Conservation (phyloP, 2,113 vertebrate species). For the Sander lucioperca region DNA sequence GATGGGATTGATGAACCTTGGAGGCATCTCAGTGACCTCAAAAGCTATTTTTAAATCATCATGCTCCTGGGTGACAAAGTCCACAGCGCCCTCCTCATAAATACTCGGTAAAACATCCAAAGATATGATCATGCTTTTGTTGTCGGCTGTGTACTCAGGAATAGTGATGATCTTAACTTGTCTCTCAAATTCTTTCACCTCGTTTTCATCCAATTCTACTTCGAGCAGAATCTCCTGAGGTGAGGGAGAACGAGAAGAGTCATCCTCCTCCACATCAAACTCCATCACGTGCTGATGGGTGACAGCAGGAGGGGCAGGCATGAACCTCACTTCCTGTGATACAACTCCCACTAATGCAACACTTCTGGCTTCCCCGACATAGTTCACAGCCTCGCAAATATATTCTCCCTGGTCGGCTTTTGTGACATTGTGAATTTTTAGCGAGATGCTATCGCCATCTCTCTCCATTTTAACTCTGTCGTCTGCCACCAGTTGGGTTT, state of each 20-base stretch:
- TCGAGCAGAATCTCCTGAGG: constrained; percentile 98
- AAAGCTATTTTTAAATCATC: constrained; percentile 94
- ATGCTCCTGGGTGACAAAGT: constrained; percentile 84
- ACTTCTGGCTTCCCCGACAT: constrained; percentile 94
- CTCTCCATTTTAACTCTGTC: constrained; percentile 87
- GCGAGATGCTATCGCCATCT: constrained; percentile 86
- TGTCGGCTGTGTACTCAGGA: constrained; percentile 93
- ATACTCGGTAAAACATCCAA: constrained; percentile 93
- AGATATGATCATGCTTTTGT: constrained; percentile 97
- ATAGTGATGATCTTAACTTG: constrained; percentile 98
- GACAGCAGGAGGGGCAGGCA: constrained; percentile 91
- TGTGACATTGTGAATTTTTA: constrained; percentile 86
- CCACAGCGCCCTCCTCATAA: constrained; percentile 86
- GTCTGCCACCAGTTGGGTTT: constrained; percentile 85
- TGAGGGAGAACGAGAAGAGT: constrained; percentile 94
- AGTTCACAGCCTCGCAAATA: constrained; percentile 94
- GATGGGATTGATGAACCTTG: constrained; percentile 92
- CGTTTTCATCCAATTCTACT: constrained; percentile 96
- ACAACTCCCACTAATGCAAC: constrained; percentile 89
- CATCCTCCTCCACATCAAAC: constrained; percentile 92
- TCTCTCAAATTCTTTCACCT: constrained; percentile 97
- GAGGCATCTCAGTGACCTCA: constrained; percentile 96
- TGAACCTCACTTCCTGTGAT: constrained; percentile 85
- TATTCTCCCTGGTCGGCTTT: constrained; percentile 92
- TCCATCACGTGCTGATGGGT: constrained; percentile 98